Evolutionary conservation across 2,888 invertebrate species (phyloP).

Genomic region (Oxystoma pomonae): DNA sequence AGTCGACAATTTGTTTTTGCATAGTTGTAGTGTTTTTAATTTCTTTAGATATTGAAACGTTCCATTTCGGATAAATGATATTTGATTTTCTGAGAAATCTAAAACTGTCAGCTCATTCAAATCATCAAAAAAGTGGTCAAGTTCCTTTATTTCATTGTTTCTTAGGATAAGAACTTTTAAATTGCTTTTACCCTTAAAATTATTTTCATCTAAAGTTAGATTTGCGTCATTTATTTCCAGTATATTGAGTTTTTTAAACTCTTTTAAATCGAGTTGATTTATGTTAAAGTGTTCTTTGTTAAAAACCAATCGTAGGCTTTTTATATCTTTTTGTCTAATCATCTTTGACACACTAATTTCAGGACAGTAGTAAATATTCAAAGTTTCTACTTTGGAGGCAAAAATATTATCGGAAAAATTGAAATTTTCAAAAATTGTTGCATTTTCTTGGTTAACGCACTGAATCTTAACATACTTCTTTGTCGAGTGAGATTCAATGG

Average conservation of each 20-base stretch:
- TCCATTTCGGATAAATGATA: neutral
- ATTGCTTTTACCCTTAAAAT: neutral
- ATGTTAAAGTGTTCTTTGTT: neutral
- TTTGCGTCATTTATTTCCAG: neutral
- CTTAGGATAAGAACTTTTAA: neutral
- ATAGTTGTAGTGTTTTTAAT: neutral
- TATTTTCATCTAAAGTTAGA: neutral
- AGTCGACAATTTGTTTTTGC: neutral
- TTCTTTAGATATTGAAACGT: neutral
- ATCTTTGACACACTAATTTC: neutral
- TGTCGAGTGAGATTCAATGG: neutral
- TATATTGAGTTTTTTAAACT: neutral
- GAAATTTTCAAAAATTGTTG: neutral
- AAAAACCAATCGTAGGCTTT: neutral
- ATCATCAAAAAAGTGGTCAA: neutral
- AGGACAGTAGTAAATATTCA: neutral
- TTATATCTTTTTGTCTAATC: neutral
- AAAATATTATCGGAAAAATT: neutral
- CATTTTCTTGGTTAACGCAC: neutral
- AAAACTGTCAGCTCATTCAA: neutral
- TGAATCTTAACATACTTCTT: neutral
- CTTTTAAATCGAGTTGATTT: neutral
- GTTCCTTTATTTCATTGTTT: neutral
- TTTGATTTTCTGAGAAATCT: neutral
- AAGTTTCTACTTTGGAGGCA: neutral